These are phyloP conservation scores for Delphinus delphis DNA, from an alignment of 2,113 vertebrate species.

Conservation along the genomic window DNA sequence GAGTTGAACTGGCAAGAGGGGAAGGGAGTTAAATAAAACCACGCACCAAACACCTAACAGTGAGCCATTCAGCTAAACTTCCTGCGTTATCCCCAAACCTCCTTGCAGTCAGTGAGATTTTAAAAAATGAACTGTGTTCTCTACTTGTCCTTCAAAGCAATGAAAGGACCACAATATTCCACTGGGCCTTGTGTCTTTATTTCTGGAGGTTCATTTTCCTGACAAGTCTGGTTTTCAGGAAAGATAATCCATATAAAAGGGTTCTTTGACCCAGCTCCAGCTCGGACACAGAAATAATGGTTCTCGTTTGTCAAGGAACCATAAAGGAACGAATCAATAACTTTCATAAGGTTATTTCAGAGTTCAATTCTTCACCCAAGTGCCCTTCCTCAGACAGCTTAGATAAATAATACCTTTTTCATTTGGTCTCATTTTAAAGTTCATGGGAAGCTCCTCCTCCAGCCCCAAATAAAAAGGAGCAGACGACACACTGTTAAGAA, in stretches of 20 bases:
- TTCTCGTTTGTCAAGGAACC: conserved; percentile 66
- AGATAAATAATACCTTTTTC: conserved; percentile 68
- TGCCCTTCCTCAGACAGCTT: conserved; percentile 57
- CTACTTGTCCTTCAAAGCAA: conserved; percentile 49
- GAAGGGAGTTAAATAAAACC: not conserved
- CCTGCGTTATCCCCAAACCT: not conserved
- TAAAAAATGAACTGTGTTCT: not conserved
- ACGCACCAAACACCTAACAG: not conserved
- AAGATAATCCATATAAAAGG: conserved; percentile 65
- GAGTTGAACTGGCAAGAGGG: not conserved
- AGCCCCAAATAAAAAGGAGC: not conserved
- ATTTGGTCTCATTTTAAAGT: conserved; percentile 62
- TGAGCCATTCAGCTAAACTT: not conserved
- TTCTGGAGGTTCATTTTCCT: conserved; percentile 56
- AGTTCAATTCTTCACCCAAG: conserved; percentile 67
- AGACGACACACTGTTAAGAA: conserved; percentile 1
- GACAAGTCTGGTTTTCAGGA: conserved; percentile 51
- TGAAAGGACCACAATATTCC: not conserved
- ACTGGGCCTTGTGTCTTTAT: not conserved
- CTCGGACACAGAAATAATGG: conserved; percentile 62
- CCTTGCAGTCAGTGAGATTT: not conserved
- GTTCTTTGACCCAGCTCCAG: conserved; percentile 67
- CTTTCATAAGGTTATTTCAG: conserved; percentile 73
- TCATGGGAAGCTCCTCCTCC: conserved; percentile 28
- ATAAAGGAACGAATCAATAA: conserved; percentile 73